Evolutionary conservation across 2,888 invertebrate genomes (phyloP).

Genomic region (Belgica antarctica): DNA sequence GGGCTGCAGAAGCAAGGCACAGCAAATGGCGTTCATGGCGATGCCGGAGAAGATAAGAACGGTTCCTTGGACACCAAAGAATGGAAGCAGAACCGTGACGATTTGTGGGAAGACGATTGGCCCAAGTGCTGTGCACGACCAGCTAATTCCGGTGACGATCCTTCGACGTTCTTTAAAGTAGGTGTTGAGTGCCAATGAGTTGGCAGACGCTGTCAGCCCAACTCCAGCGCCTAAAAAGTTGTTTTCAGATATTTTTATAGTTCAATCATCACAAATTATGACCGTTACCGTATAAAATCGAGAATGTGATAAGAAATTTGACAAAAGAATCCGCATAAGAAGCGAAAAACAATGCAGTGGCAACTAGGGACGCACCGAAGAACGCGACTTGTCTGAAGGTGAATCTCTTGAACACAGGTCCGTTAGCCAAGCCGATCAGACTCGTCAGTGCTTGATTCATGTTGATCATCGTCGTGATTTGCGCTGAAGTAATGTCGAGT

Average conservation of each 20-base stretch:
- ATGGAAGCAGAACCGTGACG: conserved; percentile 62
- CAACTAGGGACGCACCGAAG: conserved; percentile 61
- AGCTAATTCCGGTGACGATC: conserved; percentile 68
- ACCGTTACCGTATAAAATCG: conserved; percentile 66
- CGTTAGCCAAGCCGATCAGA: conserved; percentile 65
- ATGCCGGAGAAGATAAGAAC: conserved; percentile 66
- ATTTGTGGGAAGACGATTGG: conserved; percentile 71
- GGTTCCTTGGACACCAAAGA: conserved; percentile 66
- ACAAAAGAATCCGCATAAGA: conserved; percentile 64
- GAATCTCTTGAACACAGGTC: conserved; percentile 67
- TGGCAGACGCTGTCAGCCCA: conserved; percentile 67
- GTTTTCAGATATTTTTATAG: not conserved
- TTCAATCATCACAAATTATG: conserved; percentile 6
- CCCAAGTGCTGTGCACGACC: conserved; percentile 70
- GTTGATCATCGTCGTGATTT: conserved; percentile 60
- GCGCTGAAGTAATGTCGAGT: conserved; percentile 63
- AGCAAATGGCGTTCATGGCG: conserved; percentile 66
- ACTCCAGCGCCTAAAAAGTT: conserved; percentile 60
- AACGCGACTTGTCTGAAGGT: conserved; percentile 68
- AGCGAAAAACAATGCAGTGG: conserved; percentile 61
- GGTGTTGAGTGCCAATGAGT: conserved; percentile 69
- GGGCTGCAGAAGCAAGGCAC: conserved; percentile 68
- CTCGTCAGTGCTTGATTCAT: conserved; percentile 32
- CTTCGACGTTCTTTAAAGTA: conserved; percentile 70
- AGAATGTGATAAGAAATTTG: conserved; percentile 64